phyloP scores from a whole-genome alignment of 2,113 vertebrate species.

The Phoenicopterus ruber region DNA sequence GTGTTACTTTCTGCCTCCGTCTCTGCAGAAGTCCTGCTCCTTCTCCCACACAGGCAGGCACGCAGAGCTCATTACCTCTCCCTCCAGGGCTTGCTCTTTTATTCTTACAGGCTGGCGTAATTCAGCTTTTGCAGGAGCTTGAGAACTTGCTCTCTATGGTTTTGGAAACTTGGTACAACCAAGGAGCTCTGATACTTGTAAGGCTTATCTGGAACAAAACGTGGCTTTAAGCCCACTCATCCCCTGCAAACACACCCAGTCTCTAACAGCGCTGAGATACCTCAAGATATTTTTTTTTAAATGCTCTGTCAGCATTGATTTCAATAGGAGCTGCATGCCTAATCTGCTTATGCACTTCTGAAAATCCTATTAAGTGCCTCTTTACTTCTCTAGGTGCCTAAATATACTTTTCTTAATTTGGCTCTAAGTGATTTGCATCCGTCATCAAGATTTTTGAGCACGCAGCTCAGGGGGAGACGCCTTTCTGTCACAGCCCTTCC shows the following conservation, averaged over 20 bases:
- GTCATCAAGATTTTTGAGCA: slow-evolving; percentile 30
- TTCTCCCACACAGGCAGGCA: neutral
- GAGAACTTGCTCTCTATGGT: neutral
- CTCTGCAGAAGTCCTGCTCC: neutral
- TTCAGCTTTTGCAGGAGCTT: neutral
- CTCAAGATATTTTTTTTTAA: neutral
- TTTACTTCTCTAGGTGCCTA: slow-evolving; percentile 58
- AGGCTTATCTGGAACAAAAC: neutral
- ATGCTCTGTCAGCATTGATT: neutral
- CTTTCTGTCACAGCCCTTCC: slow-evolving; percentile 14
- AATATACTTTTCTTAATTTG: slow-evolving; percentile 63
- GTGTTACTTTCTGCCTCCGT: neutral
- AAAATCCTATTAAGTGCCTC: slow-evolving; percentile 65
- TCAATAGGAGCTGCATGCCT: slow-evolving; percentile 22
- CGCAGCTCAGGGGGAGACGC: neutral
- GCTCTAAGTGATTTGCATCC: slow-evolving; percentile 15
- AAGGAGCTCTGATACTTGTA: neutral
- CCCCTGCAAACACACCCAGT: neutral
- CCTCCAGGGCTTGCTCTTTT: neutral
- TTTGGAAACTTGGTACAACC: neutral
- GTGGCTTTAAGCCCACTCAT: neutral
- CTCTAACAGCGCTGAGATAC: neutral
- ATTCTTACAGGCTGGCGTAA: neutral
- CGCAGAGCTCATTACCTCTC: neutral
- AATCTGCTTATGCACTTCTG: slow-evolving; percentile 56